Evolutionary conservation across 2,113 vertebrate species (phyloP).

Genomic region (Crotalus helleri): DNA sequence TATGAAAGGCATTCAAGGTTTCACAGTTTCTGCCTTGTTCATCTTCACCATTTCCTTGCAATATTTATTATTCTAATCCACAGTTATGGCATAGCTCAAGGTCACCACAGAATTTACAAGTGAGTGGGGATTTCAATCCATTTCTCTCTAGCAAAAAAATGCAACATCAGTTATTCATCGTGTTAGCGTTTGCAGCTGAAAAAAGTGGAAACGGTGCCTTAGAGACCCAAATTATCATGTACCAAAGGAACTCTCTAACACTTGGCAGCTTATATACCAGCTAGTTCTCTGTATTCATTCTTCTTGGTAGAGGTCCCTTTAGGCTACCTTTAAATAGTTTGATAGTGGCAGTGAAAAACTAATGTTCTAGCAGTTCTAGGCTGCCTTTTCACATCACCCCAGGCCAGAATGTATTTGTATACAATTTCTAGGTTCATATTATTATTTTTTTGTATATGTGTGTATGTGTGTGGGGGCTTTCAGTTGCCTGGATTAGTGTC

Average conservation of each 20-base stretch:
- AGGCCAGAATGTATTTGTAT: background rate
- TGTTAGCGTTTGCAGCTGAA: background rate
- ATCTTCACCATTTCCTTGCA: background rate
- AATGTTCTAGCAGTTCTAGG: background rate
- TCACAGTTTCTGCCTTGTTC: background rate
- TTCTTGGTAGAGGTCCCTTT: background rate
- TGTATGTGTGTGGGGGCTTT: too few species aligned
- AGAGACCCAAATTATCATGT: background rate
- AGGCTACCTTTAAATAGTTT: background rate
- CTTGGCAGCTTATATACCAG: background rate
- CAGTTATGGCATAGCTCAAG: background rate
- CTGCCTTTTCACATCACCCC: background rate
- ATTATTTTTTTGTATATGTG: background rate
- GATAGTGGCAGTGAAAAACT: background rate
- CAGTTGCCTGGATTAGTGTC: background rate
- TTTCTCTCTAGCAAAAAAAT: background rate
- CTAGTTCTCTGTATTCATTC: background rate
- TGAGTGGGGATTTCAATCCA: slow-evolving; percentile 1
- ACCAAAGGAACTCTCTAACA: background rate
- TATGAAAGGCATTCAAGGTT: background rate
- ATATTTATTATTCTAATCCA: slow-evolving; percentile 29
- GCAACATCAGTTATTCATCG: background rate
- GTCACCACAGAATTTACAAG: slow-evolving; percentile 1
- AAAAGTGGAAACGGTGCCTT: background rate
- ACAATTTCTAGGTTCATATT: background rate